A percentile compares a stretch with the other conserved stretches of the same genome.
Evolutionary conservation across 2,888 invertebrate species (phyloP).

Genomic region (Ophraella communa): DNA sequence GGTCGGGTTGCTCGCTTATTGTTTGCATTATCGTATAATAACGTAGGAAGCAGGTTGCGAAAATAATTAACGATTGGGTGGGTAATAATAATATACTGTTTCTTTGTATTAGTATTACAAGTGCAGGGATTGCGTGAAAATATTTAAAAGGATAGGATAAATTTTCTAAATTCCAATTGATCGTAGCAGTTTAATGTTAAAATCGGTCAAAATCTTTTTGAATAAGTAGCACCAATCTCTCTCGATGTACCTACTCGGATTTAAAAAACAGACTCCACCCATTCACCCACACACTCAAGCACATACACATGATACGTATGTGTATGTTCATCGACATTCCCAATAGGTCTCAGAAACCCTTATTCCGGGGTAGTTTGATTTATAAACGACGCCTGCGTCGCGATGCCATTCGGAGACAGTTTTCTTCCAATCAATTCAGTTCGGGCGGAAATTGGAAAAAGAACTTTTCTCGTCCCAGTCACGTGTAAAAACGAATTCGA

Average conservation of each 20-base stretch:
- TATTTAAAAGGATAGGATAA: neutral
- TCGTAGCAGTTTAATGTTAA: no score
- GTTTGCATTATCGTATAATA: constrained; percentile 9
- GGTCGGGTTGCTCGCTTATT: constrained; percentile 20
- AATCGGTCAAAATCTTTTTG: neutral
- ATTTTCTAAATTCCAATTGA: neutral
- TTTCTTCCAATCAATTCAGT: constrained; percentile 1
- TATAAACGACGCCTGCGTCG: constrained; percentile 16
- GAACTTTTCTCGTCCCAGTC: no score
- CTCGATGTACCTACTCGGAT: no score
- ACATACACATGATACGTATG: constrained; percentile 1
- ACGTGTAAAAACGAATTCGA: no score
- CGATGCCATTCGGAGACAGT: constrained; percentile 4
- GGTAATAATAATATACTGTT: neutral
- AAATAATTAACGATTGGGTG: neutral
- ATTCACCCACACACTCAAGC: neutral
- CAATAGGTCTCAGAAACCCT: constrained; percentile 14
- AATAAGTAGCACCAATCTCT: constrained; percentile 4
- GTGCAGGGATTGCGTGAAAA: neutral
- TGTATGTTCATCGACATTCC: constrained; percentile 9
- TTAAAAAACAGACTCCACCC: constrained; percentile 17
- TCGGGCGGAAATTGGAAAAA: neutral
- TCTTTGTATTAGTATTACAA: neutral
- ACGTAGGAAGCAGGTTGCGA: neutral
- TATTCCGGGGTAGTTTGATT: constrained; percentile 3